Conservation (phyloP, 2,888 invertebrate genomes). For the Cryptus armator region DNA sequence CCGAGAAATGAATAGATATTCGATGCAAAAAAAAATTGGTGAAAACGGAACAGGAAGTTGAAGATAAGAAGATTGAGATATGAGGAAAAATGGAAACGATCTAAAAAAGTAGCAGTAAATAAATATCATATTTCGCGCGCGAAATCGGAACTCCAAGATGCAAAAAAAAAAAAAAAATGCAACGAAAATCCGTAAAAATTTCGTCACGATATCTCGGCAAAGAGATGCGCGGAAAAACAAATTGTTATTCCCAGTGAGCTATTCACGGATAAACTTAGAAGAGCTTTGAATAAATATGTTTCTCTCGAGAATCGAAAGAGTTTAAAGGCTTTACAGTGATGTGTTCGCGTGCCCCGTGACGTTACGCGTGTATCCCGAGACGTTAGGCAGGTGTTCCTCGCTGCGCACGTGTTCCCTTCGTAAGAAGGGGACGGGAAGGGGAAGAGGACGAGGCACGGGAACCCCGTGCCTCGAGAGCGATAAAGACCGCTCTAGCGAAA, state of each 20-base stretch:
- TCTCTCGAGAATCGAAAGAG: not conserved
- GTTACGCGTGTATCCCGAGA: slow-evolving; percentile 30
- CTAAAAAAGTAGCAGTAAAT: not conserved
- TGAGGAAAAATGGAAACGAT: not conserved
- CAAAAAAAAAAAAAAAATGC: too few relatives aligned
- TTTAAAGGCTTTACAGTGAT: slow-evolving; percentile 3
- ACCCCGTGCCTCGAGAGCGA: slow-evolving; percentile 21
- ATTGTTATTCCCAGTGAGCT: not conserved
- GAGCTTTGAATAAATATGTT: not conserved
- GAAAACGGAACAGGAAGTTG: not conserved
- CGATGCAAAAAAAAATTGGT: not conserved
- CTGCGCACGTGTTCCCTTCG: slow-evolving; percentile 44
- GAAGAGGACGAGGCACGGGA: too few relatives aligned
- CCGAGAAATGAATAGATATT: not conserved
- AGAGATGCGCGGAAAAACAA: not conserved
- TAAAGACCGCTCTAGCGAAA: not conserved
- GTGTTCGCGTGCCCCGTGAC: slow-evolving; percentile 42
- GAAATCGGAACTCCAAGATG: not conserved
- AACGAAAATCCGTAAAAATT: too few relatives aligned
- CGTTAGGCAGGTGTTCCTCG: slow-evolving; percentile 41
- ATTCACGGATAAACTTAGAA: not conserved
- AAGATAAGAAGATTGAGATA: not conserved
- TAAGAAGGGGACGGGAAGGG: not conserved
- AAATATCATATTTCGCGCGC: not conserved
- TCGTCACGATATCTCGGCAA: too few relatives aligned